Evolutionary conservation across 2,113 vertebrate genomes (phyloP).

Genomic region (Zapornia atra): DNA sequence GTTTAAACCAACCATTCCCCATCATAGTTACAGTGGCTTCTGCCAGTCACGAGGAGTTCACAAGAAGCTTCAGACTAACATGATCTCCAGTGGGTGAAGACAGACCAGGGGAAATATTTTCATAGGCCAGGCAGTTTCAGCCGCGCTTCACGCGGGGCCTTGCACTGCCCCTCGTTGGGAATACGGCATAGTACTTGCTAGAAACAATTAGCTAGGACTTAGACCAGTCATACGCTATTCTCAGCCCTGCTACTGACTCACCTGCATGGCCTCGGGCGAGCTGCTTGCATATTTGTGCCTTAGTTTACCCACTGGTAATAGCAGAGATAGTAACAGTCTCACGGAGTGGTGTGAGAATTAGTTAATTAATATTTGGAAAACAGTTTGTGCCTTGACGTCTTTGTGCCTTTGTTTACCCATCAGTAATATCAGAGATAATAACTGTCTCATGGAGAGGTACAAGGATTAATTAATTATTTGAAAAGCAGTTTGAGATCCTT

Average conservation of each 20-base stretch:
- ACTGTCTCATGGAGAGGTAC: slow-evolving; percentile 37
- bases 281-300: slow-evolving; percentile 19
- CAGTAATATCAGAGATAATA: slow-evolving; percentile 56
- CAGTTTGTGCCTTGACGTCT: slow-evolving; percentile 55
- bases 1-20: not conserved
- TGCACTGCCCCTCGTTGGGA: not conserved
- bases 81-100: not conserved
- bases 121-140: not conserved
- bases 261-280: not conserved
- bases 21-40: not conserved
- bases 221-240: not conserved
- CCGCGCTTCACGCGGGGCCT: not conserved
- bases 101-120: not conserved
- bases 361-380: slow-evolving; percentile 68
- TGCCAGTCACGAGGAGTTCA: not conserved
- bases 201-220: slow-evolving; percentile 8
- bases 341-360: not conserved
- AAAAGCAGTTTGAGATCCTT: slow-evolving; percentile 52
- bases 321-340: slow-evolving; percentile 56
- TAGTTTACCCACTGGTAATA: slow-evolving; percentile 2
- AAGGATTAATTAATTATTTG: slow-evolving; percentile 63
- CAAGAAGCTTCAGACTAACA: not conserved
- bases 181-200: not conserved
- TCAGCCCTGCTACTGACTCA: slow-evolving; percentile 33
- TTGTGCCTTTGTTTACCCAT: slow-evolving; percentile 56